These are phyloP conservation scores for Hemibagrus wyckioides DNA, from an alignment of 2,113 vertebrate species.

Conservation along the genomic window DNA sequence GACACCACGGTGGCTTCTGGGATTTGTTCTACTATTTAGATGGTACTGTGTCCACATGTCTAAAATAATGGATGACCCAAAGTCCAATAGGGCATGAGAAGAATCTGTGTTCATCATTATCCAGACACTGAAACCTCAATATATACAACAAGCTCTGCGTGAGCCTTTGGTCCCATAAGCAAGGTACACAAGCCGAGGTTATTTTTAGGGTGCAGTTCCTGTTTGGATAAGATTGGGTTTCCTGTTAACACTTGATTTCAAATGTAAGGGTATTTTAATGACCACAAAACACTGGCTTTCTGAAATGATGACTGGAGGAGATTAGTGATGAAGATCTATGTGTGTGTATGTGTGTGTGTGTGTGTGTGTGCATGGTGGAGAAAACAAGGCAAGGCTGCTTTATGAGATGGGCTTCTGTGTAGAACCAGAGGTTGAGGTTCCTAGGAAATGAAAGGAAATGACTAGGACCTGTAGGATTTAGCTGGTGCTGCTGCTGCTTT, in stretches of 20 bases:
- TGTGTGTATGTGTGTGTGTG: neutral
- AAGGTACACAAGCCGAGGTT: slow-evolving; percentile 28
- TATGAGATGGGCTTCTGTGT: neutral
- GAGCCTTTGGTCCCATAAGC: slow-evolving; percentile 27
- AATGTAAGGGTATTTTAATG: neutral
- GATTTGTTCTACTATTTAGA: slow-evolving; percentile 21
- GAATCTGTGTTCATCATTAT: slow-evolving; percentile 28
- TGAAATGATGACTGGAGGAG: neutral
- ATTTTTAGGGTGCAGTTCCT: slow-evolving; percentile 8
- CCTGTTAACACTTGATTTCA: slow-evolving; percentile 29
- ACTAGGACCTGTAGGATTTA: neutral
- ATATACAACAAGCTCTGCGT: neutral
- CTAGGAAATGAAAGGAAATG: too few relatives aligned
- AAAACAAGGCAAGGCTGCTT: neutral
- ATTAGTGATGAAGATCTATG: neutral
- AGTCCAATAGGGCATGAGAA: slow-evolving; percentile 30
- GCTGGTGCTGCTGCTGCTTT: too few relatives aligned
- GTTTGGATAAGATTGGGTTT: slow-evolving; percentile 13
- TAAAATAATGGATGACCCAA: slow-evolving; percentile 29
- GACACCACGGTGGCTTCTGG: slow-evolving; percentile 42
- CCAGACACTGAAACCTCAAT: slow-evolving; percentile 22
- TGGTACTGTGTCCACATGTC: slow-evolving; percentile 28
- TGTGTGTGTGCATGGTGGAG: neutral
- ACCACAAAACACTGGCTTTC: neutral
- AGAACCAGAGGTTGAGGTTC: neutral